Conservation (phyloP, 1,140 invertebrate genomes). For the Grapholita molesta region DNA sequence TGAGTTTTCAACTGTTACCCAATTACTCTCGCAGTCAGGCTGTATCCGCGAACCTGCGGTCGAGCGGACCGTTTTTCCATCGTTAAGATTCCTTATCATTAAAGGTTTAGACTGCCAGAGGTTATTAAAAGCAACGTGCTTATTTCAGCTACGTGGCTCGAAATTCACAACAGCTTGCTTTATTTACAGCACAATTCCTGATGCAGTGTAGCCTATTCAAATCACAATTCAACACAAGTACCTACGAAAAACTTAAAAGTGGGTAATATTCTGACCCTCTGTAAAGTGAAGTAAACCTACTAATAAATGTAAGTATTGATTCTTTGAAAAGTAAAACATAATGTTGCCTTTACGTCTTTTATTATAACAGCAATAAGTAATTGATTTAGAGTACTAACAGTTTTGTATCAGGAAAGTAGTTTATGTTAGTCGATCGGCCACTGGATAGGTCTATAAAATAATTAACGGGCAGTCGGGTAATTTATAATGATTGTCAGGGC, state of each 20-base stretch:
- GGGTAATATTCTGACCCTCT: neutral
- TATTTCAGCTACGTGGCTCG: neutral
- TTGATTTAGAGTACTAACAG: neutral
- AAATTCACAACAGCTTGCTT: neutral
- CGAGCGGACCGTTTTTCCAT: neutral
- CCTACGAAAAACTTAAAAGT: no score
- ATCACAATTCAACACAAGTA: neutral
- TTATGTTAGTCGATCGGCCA: neutral
- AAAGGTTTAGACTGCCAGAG: neutral
- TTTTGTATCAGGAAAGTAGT: neutral
- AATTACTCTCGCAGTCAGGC: slow-evolving; percentile 9
- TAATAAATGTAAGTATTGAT: neutral
- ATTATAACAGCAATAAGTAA: neutral
- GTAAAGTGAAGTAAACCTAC: neutral
- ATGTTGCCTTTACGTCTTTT: neutral
- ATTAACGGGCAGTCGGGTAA: neutral
- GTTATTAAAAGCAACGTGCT: neutral
- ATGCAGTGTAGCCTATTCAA: neutral
- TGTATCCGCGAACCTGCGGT: neutral
- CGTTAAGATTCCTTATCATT: neutral
- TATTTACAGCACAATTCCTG: neutral
- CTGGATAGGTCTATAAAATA: neutral
- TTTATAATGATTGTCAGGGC: slow-evolving; percentile 6
- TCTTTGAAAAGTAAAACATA: neutral
- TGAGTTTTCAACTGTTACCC: slow-evolving; percentile 16